Percentiles rank a stretch among this genome's conserved stretches.
phyloP scores from a whole-genome alignment of 2,113 vertebrate species.

The Phylloscopus whistleri region DNA sequence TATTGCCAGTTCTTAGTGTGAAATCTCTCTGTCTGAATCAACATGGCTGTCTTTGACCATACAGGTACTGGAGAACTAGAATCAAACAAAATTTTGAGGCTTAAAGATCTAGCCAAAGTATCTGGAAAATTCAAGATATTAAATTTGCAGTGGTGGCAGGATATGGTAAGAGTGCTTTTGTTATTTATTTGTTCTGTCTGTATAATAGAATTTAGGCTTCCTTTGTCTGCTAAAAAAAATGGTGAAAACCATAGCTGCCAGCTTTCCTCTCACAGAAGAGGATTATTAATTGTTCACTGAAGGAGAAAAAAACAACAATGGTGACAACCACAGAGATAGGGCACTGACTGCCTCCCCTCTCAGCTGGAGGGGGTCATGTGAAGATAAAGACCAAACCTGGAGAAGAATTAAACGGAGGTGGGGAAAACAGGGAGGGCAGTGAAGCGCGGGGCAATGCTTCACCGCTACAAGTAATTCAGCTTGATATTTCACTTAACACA shows the following conservation, averaged over 20 bases:
- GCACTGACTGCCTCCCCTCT: conserved; percentile 53
- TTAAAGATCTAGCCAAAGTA: neutral
- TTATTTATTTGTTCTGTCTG: neutral
- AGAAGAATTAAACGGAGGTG: conserved; percentile 53
- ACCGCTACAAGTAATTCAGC: conserved; percentile 15
- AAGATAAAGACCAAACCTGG: conserved; percentile 53
- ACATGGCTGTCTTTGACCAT: neutral
- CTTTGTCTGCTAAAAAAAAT: neutral
- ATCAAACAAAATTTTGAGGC: neutral
- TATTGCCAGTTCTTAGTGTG: neutral
- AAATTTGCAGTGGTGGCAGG: neutral
- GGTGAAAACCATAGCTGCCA: conserved; percentile 18
- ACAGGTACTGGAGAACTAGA: neutral
- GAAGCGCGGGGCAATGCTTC: neutral
- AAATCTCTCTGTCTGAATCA: neutral
- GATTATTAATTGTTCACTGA: conserved; percentile 34
- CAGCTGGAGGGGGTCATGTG: conserved; percentile 39
- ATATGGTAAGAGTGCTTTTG: neutral
- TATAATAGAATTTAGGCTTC: neutral
- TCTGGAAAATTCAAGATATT: neutral
- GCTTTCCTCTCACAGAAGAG: conserved; percentile 2
- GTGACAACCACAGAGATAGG: conserved; percentile 36
- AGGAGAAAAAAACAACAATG: conserved; percentile 58
- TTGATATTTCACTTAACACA: conserved; percentile 13
- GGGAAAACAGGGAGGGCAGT: neutral